A percentile compares a stretch with the other conserved stretches of the same genome.
Evolutionary conservation across 2,113 vertebrate genomes (phyloP).

Genomic region (Cheilinus undulatus): DNA sequence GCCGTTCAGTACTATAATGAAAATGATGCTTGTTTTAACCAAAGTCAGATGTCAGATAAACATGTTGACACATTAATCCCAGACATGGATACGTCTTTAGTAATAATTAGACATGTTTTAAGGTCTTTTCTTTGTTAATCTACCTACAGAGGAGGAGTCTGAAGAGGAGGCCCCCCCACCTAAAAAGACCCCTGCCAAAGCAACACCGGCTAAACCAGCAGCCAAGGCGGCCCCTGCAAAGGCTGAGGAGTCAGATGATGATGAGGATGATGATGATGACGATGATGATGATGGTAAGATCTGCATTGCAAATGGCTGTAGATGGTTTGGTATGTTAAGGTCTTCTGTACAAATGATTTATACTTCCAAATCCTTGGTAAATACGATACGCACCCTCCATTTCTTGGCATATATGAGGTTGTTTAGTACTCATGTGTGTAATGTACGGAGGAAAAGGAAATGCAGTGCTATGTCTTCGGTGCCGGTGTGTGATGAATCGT

Average conservation of each 20-base stretch:
- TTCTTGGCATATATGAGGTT: conserved; percentile 74
- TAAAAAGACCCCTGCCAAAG: conserved; percentile 74
- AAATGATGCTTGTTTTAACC: too few species aligned
- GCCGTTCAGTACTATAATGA: too few species aligned
- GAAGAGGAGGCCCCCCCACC: conserved; percentile 80
- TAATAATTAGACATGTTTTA: too few species aligned
- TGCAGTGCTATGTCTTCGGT: conserved; percentile 82
- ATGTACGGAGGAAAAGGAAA: conserved; percentile 77
- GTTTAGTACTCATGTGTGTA: conserved; percentile 68
- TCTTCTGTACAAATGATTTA: too few species aligned
- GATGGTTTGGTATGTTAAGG: not conserved
- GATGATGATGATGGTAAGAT: conserved; percentile 83
- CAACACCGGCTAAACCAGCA: conserved; percentile 51
- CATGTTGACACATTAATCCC: too few species aligned
- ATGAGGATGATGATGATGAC: conserved; percentile 81
- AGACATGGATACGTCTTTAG: too few species aligned
- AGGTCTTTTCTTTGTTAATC: not conserved
- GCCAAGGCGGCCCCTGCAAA: conserved; percentile 68
- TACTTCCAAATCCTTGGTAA: too few species aligned
- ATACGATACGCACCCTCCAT: conserved; percentile 43
- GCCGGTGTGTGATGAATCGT: conserved; percentile 65
- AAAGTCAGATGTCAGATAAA: too few species aligned
- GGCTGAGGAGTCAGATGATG: conserved; percentile 84
- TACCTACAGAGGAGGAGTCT: conserved; percentile 69
- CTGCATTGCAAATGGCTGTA: too few species aligned